A percentile compares a stretch with the other conserved stretches of the same genome.
Conservation (phyloP, 2,888 invertebrate species). For the Coleophora flavipennella region DNA sequence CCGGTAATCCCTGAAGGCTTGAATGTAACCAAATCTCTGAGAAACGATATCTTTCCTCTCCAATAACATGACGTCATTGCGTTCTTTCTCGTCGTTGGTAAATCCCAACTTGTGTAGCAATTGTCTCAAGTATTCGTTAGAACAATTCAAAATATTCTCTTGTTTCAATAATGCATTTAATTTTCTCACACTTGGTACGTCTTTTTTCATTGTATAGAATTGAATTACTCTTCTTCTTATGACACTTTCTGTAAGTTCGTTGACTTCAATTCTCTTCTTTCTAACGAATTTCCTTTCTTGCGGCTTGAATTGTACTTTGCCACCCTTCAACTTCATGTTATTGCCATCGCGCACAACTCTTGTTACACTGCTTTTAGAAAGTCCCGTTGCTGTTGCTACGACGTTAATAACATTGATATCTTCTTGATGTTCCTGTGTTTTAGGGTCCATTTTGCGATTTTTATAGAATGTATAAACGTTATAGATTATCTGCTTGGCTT, state of each 20-base stretch:
- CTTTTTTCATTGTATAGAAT: constrained; percentile 3
- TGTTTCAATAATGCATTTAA: constrained; percentile 5
- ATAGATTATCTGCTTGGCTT: constrained; percentile 5
- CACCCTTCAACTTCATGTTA: constrained; percentile 1
- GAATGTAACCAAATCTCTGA: constrained; percentile 4
- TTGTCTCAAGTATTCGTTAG: constrained; percentile 8
- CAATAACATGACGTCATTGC: background rate
- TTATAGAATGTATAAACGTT: constrained; percentile 8
- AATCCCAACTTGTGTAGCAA: constrained; percentile 8
- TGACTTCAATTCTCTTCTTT: constrained; percentile 6
- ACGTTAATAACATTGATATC: constrained; percentile 6
- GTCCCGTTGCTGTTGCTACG: constrained; percentile 3
- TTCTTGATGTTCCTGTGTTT: constrained; percentile 1
- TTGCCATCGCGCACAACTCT: constrained; percentile 7
- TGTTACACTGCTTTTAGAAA: constrained; percentile 6
- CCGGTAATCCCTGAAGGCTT: constrained; percentile 2
- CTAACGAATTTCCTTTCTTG: constrained; percentile 2
- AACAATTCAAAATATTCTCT: constrained; percentile 8
- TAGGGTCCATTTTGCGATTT: constrained; percentile 2
- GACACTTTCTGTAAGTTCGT: constrained; percentile 5
- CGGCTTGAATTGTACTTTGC: background rate
- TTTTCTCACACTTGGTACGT: constrained; percentile 7
- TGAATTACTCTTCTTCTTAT: constrained; percentile 8
- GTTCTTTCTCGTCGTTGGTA: background rate
- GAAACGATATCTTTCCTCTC: background rate